A percentile compares a stretch with the other conserved stretches of the same genome.
phyloP scores from a whole-genome alignment of 2,888 invertebrate genomes.

The Callyntrura guangdongensis region DNA sequence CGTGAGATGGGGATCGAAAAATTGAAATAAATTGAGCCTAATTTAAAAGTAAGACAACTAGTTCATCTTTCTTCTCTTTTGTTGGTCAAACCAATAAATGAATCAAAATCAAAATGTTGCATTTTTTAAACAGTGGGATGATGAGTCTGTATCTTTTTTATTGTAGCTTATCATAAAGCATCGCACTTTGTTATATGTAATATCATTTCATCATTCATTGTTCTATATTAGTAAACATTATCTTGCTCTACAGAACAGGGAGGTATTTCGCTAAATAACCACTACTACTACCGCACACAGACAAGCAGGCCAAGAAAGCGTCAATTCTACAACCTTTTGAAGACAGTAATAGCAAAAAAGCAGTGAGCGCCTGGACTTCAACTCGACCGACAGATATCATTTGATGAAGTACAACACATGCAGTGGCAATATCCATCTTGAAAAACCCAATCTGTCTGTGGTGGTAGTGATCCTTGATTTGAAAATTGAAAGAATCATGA shows the following conservation, averaged over 20 bases:
- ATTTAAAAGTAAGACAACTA: conserved; percentile 79
- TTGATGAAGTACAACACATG: conserved; percentile 15
- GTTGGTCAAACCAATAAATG: conserved; percentile 66
- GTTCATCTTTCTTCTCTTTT: conserved; percentile 70
- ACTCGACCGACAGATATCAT: conserved; percentile 64
- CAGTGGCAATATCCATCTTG: conserved; percentile 14
- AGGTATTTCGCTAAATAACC: neutral
- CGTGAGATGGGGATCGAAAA: conserved; percentile 60
- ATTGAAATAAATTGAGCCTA: conserved; percentile 79
- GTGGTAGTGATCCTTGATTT: conserved; percentile 57
- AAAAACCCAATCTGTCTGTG: conserved; percentile 65
- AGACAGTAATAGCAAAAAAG: conserved; percentile 32
- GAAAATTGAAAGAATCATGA: conserved; percentile 75
- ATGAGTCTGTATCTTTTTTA: conserved; percentile 26
- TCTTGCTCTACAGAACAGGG: conserved; percentile 35
- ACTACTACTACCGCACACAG: conserved; percentile 59
- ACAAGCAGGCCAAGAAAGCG: conserved; percentile 39
- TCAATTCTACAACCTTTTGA: conserved; percentile 10
- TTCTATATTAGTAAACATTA: conserved; percentile 16
- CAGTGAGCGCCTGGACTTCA: conserved; percentile 45
- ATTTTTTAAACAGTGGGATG: conserved; percentile 17
- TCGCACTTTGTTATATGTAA: conserved; percentile 18
- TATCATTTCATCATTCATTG: conserved; percentile 29
- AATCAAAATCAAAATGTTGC: conserved; percentile 54
- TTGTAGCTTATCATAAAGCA: conserved; percentile 15